A percentile compares a stretch with the other conserved stretches of the same genome.
Conservation (phyloP, 2,113 vertebrate genomes). For the Semicossyphus pulcher region DNA sequence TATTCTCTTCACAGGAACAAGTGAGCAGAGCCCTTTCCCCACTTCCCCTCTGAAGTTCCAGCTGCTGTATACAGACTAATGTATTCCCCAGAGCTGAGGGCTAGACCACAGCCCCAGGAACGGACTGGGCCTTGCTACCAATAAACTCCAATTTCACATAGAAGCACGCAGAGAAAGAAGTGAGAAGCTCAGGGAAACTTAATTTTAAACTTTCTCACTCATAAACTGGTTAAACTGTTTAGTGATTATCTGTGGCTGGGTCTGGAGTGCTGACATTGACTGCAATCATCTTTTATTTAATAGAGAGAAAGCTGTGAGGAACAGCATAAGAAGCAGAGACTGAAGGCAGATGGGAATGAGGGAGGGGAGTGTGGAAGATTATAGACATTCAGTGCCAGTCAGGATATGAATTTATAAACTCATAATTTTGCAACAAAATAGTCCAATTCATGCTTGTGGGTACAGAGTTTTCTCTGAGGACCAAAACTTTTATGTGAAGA, state of each 20-base stretch:
- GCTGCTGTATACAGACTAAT: slow-evolving; percentile 79
- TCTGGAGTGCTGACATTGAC: slow-evolving; percentile 20
- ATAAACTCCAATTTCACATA: slow-evolving; percentile 68
- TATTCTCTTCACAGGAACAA: slow-evolving; percentile 54
- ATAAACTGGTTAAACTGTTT: slow-evolving; percentile 53
- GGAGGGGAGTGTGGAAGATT: not conserved
- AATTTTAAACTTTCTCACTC: slow-evolving; percentile 38
- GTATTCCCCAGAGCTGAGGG: slow-evolving; percentile 76
- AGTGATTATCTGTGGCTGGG: slow-evolving; percentile 32
- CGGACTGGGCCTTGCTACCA: slow-evolving; percentile 58
- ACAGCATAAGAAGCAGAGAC: slow-evolving; percentile 5
- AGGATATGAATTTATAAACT: not conserved
- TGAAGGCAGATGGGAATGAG: slow-evolving; percentile 1
- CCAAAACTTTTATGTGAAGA: too few relatives aligned
- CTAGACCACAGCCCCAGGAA: slow-evolving; percentile 66
- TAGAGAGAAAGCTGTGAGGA: not conserved
- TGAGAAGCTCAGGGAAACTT: slow-evolving; percentile 26
- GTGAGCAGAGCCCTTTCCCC: slow-evolving; percentile 52
- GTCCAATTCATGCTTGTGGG: slow-evolving; percentile 7
- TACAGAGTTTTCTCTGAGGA: too few relatives aligned
- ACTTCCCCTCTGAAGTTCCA: slow-evolving; percentile 71
- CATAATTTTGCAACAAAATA: not conserved
- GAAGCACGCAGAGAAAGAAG: slow-evolving; percentile 20
- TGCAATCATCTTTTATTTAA: slow-evolving; percentile 27
- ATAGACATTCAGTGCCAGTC: not conserved